A percentile compares a stretch with the other conserved stretches of the same genome.
These are phyloP conservation scores for Ochotona curzoniae DNA, from an alignment of 2,113 vertebrate genomes.

Conservation along the genomic window DNA sequence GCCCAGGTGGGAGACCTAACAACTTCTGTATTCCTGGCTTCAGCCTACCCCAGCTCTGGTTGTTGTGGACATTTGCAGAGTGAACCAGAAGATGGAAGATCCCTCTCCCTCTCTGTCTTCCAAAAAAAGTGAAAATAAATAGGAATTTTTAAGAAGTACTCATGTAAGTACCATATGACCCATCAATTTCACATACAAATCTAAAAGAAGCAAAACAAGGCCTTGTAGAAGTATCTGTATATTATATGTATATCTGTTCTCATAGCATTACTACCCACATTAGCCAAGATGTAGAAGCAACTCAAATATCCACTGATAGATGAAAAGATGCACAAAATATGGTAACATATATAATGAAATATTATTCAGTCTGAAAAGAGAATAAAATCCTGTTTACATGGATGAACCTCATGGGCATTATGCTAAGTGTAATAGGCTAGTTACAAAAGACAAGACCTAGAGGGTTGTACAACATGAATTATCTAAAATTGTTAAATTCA, in stretches of 20 bases:
- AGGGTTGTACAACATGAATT: background rate
- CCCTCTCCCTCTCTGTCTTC: too few relatives aligned
- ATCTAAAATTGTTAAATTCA: background rate
- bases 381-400: background rate
- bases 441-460: conserved; percentile 21
- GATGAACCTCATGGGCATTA: background rate
- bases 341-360: background rate
- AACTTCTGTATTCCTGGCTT: too few relatives aligned
- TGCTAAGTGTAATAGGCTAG: background rate
- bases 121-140: too few relatives aligned
- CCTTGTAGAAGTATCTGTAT: background rate
- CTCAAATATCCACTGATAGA: background rate
- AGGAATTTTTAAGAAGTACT: too few relatives aligned
- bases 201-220: background rate
- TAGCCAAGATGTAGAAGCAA: background rate
- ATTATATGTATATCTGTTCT: background rate
- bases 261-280: background rate
- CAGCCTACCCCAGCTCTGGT: too few relatives aligned
- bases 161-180: background rate
- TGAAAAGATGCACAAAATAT: background rate
- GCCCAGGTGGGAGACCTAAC: too few relatives aligned
- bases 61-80: too few relatives aligned
- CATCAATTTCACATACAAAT: background rate
- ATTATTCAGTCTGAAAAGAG: background rate
- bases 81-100: too few relatives aligned